A percentile compares a stretch with the other conserved stretches of the same genome.
phyloP scores from a whole-genome alignment of 2,113 vertebrate species.

The Phoenicopterus ruber region DNA sequence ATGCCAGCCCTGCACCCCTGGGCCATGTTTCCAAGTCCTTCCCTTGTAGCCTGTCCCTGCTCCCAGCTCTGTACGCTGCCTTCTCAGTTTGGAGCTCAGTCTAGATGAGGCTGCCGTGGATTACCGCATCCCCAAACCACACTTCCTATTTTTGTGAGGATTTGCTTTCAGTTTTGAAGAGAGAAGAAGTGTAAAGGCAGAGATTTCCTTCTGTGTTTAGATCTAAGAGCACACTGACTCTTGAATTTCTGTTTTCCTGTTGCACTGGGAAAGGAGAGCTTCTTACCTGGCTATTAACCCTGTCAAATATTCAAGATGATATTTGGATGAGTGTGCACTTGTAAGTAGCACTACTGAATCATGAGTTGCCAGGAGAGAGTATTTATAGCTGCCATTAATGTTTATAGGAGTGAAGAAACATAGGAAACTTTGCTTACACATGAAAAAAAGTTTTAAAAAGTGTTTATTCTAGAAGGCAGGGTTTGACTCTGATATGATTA shows the following conservation, averaged over 20 bases:
- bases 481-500: constrained; percentile 8
- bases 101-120: neutral
- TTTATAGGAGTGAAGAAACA: constrained; percentile 36
- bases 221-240: neutral
- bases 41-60: neutral
- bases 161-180: neutral
- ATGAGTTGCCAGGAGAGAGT: neutral
- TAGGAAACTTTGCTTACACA: constrained; percentile 17
- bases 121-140: neutral
- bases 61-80: neutral
- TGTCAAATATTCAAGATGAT: neutral
- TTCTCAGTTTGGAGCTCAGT: neutral
- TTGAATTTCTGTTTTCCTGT: neutral
- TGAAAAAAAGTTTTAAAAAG: neutral
- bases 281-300: neutral
- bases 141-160: neutral
- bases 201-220: neutral
- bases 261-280: neutral
- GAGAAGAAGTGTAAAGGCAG: neutral
- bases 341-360: neutral
- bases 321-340: neutral
- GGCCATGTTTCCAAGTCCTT: neutral
- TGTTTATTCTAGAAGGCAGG: constrained; percentile 44
- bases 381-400: neutral
- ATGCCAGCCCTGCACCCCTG: neutral